A percentile compares a stretch with the other conserved stretches of the same genome.
phyloP scores from a whole-genome alignment of 2,797 vertebrate species.

The Anolis apletophallus region DNA sequence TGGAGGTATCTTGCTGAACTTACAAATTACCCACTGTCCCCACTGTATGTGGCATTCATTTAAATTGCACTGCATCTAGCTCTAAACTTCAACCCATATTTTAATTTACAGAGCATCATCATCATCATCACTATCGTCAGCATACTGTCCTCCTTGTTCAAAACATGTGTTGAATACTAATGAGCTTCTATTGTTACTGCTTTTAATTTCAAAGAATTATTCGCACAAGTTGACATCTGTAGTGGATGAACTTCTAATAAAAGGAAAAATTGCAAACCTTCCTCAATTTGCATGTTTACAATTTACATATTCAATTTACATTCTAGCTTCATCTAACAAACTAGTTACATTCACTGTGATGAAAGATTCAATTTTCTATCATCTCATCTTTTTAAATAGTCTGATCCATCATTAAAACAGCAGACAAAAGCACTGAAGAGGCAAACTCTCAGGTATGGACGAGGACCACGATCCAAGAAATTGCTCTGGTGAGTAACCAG shows the following conservation, averaged over 20 bases:
- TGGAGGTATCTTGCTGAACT: background rate
- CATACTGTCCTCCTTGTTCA: background rate
- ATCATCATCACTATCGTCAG: no score
- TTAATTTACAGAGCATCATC: background rate
- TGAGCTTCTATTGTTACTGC: no score
- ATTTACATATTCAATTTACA: background rate
- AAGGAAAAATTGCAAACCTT: background rate
- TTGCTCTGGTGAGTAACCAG: no score
- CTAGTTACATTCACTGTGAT: background rate
- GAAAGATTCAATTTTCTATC: background rate
- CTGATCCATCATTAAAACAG: background rate
- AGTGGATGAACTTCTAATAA: background rate
- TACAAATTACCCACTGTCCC: slow-evolving; percentile 10
- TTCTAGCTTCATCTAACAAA: background rate
- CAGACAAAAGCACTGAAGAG: background rate
- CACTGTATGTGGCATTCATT: background rate
- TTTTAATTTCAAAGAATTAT: background rate
- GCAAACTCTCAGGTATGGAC: no score
- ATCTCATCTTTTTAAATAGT: background rate
- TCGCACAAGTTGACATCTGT: background rate
- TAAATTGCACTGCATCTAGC: slow-evolving; percentile 8
- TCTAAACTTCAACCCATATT: background rate
- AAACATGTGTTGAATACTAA: background rate
- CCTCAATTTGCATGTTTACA: no score
- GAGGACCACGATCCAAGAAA: no score